These are phyloP conservation scores for Callaeas wilsoni DNA, from an alignment of 2,113 vertebrate species.

Conservation along the genomic window DNA sequence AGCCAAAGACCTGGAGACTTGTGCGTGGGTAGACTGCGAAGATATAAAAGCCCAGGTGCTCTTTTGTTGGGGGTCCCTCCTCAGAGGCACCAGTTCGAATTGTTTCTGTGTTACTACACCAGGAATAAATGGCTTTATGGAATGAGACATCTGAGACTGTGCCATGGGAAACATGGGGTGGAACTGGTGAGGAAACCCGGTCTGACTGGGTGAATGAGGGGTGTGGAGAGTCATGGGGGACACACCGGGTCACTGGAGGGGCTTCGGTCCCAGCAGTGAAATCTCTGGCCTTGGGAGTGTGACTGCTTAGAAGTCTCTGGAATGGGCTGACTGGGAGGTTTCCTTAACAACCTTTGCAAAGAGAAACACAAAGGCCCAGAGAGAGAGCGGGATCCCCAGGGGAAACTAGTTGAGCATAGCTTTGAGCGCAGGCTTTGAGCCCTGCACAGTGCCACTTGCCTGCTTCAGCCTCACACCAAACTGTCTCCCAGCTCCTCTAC, in stretches of 20 bases:
- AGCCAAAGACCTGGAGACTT: not conserved
- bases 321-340: not conserved
- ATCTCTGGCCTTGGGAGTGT: not conserved
- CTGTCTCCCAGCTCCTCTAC: not conserved
- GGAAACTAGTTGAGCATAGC: fast-evolving
- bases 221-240: not conserved
- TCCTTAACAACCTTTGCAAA: not conserved
- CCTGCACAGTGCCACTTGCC: fast-evolving
- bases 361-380: fast-evolving
- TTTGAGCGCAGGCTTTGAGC: not conserved
- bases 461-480: not conserved
- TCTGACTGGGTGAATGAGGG: not conserved
- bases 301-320: not conserved
- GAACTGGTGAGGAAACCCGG: not conserved
- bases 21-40: fast-evolving
- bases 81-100: not conserved
- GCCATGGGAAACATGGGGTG: not conserved
- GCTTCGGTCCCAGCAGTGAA: not conserved
- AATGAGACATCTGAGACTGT: not conserved
- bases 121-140: not conserved
- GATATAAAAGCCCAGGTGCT: not conserved
- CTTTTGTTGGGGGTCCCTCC: not conserved
- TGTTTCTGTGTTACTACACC: not conserved
- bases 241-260: not conserved
- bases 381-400: not conserved